These are phyloP conservation scores for Upupa epops DNA, from an alignment of 2,113 vertebrate genomes.

Conservation along the genomic window DNA sequence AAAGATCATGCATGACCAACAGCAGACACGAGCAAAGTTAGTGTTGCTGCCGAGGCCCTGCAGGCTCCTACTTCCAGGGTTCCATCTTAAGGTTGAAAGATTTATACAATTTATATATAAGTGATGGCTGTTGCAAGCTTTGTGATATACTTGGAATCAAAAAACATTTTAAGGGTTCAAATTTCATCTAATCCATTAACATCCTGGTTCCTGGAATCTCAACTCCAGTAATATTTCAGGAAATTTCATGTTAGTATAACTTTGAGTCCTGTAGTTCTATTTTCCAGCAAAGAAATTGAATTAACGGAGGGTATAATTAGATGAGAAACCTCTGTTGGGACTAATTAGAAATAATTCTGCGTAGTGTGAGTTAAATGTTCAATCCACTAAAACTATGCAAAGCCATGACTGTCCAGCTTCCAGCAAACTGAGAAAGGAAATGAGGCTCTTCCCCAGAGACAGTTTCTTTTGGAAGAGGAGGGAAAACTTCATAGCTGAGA, in stretches of 20 bases:
- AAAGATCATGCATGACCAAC: not conserved
- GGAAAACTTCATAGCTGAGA: not conserved
- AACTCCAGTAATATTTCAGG: not conserved
- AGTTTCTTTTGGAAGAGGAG: not conserved
- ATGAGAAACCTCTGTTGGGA: not conserved
- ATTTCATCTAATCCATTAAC: not conserved
- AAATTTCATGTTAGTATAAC: not conserved
- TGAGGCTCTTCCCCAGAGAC: not conserved
- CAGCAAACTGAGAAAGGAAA: not conserved
- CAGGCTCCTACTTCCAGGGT: not conserved
- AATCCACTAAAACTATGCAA: not conserved
- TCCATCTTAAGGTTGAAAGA: not conserved
- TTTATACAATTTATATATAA: not conserved
- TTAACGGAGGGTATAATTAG: not conserved
- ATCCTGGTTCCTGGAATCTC: not conserved
- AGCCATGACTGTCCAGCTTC: not conserved
- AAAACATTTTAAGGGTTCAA: not conserved
- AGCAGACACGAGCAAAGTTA: not conserved
- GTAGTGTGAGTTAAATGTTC: not conserved
- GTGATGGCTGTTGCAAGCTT: not conserved
- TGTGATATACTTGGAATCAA: not conserved
- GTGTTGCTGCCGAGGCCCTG: not conserved
- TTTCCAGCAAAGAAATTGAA: not conserved
- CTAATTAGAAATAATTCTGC: conserved; percentile 19
- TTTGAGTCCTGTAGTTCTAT: not conserved